Evolutionary conservation across 2,888 invertebrate genomes (phyloP), one percentile per base, ranked within the genome.

Genomic region (Odontothrips loti): DNA sequence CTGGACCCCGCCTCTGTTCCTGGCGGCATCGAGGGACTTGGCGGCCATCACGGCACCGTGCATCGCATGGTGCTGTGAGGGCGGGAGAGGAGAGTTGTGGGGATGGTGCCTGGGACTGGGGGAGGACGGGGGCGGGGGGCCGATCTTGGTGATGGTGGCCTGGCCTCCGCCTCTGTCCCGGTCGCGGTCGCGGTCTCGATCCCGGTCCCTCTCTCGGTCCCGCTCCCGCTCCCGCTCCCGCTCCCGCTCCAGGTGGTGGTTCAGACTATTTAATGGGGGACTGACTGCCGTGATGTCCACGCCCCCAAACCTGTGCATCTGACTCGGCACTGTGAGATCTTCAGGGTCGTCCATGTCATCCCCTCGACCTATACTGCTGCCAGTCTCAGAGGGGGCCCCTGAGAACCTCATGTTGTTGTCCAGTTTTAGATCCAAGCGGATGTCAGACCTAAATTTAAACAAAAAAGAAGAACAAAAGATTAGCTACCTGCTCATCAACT

Each of bases 381-480:
- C 92, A 0, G 91, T 91, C 12, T 75, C 68, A 23, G 68, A 75
- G 8, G 68, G 68, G 8, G 68, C 68, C 9, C 27, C 27, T 23
- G 68, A 27, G 23, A 75, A 75, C 68, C 68, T 75, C 68, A 75
- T 75, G 85, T 88, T 89, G 10, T 89, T 89, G 82, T 90, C 88
- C n/a, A 95, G 93, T 48, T 85, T 86, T 80, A 94, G 91, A 85
- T 95, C 95, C 84, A 95, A 87, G 86, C 95, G 93, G 85, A 94
- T 91, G 86, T 94, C 94, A 12, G 92, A 92, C 79, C 94, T 90
- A 20, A 93, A 6, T 4, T 27, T 9, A 27, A 9, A 75, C 10
- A 8, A 43, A 43, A 4, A 6, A 43, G 6, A 43, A 43, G 34
- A 43, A 6, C 6, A 43, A 43, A 43, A 4, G 3, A 43, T 43